Conservation (phyloP, 2,888 invertebrate species). For the Stenotaenia linearis region DNA sequence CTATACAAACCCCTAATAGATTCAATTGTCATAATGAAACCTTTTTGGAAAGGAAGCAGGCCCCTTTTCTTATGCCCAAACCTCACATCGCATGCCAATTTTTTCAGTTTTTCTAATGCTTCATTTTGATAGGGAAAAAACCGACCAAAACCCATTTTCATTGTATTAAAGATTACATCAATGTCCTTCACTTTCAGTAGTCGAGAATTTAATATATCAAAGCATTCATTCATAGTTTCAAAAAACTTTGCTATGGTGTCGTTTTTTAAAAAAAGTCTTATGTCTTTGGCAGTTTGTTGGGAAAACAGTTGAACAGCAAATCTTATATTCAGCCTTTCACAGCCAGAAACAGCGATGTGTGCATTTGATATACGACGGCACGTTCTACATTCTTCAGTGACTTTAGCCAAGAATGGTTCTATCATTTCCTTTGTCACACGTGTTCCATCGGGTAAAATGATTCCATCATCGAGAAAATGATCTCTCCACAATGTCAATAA, state of each 20-base stretch:
- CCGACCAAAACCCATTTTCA: neutral
- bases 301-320: neutral
- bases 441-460: neutral
- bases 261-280: neutral
- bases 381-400: neutral
- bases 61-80: neutral
- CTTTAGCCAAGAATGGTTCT: neutral
- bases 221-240: neutral
- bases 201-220: conserved; percentile 21
- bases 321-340: neutral
- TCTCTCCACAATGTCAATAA: conserved; percentile 16
- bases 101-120: neutral
- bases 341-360: conserved; percentile 4
- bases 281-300: neutral
- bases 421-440: neutral
- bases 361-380: neutral
- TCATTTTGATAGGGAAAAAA: neutral
- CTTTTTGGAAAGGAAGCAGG: conserved; percentile 13
- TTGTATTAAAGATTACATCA: no score
- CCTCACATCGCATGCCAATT: neutral
- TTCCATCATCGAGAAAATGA: conserved; percentile 10
- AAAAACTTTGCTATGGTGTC: neutral
- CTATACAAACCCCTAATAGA: neutral
- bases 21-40: neutral
- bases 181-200: neutral